Evolutionary conservation across 2,888 invertebrate species (phyloP).

Genomic region (Eulithis prunata): DNA sequence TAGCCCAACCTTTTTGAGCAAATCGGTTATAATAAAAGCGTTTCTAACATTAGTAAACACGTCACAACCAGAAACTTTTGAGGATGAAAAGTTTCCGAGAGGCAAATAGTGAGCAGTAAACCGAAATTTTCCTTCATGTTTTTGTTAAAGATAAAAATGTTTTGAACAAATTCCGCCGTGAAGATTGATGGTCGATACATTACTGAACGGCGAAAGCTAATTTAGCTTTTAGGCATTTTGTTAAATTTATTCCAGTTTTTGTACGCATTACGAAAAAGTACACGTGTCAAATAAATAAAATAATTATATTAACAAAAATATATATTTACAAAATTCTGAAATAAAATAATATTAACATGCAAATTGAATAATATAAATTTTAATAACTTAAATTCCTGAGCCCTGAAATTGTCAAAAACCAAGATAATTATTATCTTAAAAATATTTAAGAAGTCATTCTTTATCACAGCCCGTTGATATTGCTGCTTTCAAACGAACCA

Average conservation of each 20-base stretch:
- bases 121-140: constrained; percentile 36
- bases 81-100: constrained; percentile 34
- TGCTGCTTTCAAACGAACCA: constrained; percentile 16
- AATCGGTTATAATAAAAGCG: constrained; percentile 4
- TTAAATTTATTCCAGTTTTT: constrained; percentile 1
- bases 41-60: constrained; percentile 29
- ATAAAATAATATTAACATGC: no score
- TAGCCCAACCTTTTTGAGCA: background rate
- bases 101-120: constrained; percentile 33
- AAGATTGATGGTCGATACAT: constrained; percentile 40
- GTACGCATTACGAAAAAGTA: no score
- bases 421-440: no score
- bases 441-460: no score
- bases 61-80: constrained; percentile 31
- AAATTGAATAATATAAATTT: no score
- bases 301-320: no score
- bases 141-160: constrained; percentile 31
- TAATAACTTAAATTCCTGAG: no score
- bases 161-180: constrained; percentile 18
- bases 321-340: no score
- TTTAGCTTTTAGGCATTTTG: constrained; percentile 30
- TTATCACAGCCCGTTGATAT: no score
- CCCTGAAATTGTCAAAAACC: no score
- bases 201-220: constrained; percentile 34
- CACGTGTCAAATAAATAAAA: no score